Conservation (phyloP, 2,888 invertebrate species). For the Trichacis sp. region DNA sequence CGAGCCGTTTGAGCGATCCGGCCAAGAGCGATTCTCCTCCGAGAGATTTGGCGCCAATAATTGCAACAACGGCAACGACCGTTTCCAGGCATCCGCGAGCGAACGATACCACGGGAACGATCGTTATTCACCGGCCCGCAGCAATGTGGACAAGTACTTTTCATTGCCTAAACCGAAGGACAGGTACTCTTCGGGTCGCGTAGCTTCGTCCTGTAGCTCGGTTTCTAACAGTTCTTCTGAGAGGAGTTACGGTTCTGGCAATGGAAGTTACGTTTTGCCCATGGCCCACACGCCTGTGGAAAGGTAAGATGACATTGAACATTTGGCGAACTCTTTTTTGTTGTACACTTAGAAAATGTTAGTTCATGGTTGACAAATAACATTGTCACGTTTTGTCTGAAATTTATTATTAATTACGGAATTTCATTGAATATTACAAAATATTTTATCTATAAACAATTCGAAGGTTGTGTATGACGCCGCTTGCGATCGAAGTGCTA, state of each 20-base stretch:
- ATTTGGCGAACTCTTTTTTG: no score
- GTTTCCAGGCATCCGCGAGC: conserved; percentile 48
- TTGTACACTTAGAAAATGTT: no score
- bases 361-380: no score
- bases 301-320: conserved; percentile 62
- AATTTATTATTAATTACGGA: no score
- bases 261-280: conserved; percentile 74
- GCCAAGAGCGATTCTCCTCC: conserved; percentile 41
- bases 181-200: conserved; percentile 56
- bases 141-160: conserved; percentile 59
- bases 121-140: conserved; percentile 61
- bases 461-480: no score
- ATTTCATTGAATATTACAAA: no score
- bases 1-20: conserved; percentile 53
- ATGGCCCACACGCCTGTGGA: conserved; percentile 82
- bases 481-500: no score
- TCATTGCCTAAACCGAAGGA: conserved; percentile 65
- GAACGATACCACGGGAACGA: conserved; percentile 59
- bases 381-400: no score
- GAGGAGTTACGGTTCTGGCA: conserved; percentile 52
- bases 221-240: conserved; percentile 52
- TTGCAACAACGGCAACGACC: no score
- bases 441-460: no score
- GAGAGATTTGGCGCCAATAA: conserved; percentile 38
- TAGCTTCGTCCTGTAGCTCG: conserved; percentile 52